Percentiles rank a stretch among this genome's conserved stretches.
phyloP scores from a whole-genome alignment of 1,140 invertebrate species.

The Anagrus nilaparvatae region DNA sequence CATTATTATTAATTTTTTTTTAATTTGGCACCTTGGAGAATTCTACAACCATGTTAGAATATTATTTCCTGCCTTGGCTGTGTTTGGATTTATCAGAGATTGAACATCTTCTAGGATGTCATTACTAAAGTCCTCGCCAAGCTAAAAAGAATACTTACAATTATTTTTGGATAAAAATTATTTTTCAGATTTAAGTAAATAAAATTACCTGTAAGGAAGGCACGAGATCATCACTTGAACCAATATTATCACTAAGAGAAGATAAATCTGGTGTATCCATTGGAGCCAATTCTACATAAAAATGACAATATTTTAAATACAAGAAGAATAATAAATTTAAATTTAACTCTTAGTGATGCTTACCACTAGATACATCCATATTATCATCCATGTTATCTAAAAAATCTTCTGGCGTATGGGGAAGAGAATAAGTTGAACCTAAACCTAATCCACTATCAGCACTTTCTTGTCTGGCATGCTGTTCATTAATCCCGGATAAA shows the following conservation, averaged over 20 bases:
- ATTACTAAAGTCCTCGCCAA: slow-evolving; percentile 74
- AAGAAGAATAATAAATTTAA: too few species aligned
- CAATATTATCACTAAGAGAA: slow-evolving; percentile 62
- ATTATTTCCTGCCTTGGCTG: slow-evolving; percentile 63
- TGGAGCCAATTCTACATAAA: slow-evolving; percentile 34
- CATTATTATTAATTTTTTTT: slow-evolving; percentile 12
- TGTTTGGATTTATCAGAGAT: slow-evolving; percentile 68
- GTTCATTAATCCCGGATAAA: slow-evolving; percentile 63
- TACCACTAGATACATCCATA: slow-evolving; percentile 69
- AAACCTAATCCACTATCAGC: slow-evolving; percentile 86
- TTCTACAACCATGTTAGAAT: slow-evolving; percentile 75
- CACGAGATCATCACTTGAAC: slow-evolving; percentile 83
- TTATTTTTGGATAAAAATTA: too few species aligned
- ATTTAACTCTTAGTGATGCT: too few species aligned
- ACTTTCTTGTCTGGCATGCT: slow-evolving; percentile 82
- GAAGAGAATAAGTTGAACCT: slow-evolving; percentile 73
- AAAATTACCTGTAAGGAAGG: slow-evolving; percentile 62
- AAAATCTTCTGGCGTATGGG: slow-evolving; percentile 87
- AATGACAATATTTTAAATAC: too few species aligned
- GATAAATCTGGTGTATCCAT: slow-evolving; percentile 60
- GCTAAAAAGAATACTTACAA: slow-evolving; percentile 47
- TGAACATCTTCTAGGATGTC: slow-evolving; percentile 82
- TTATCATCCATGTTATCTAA: slow-evolving; percentile 79
- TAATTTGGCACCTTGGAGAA: slow-evolving; percentile 9
- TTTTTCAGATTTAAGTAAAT: too few species aligned